These are phyloP conservation scores for Thalassophryne amazonica DNA, from an alignment of 2,797 vertebrate genomes.

Conservation along the genomic window DNA sequence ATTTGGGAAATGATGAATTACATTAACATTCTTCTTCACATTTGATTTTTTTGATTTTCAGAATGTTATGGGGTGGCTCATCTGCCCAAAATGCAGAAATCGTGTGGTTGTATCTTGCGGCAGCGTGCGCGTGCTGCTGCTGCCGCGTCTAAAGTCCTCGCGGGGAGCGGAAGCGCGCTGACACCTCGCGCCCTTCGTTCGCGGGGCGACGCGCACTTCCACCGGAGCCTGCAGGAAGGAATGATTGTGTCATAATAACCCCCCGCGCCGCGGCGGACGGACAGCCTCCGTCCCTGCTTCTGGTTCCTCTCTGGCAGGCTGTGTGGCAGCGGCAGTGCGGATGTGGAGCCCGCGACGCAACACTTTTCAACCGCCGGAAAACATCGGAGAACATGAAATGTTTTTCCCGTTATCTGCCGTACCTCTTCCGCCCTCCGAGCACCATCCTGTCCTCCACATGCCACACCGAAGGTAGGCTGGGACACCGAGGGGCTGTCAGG, in stretches of 20 bases:
- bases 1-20: no score
- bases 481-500: slow-evolving; percentile 39
- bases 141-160: no score
- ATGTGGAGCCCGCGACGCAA: slow-evolving; percentile 75
- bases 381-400: slow-evolving; percentile 90
- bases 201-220: slow-evolving; percentile 32
- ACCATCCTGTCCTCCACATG: slow-evolving; percentile 93
- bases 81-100: no score
- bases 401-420: slow-evolving; percentile 94
- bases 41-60: no score
- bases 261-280: slow-evolving; percentile 61
- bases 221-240: slow-evolving; percentile 41
- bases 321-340: slow-evolving; percentile 70
- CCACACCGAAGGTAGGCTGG: slow-evolving; percentile 92
- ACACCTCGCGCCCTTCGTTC: slow-evolving; percentile 37
- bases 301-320: slow-evolving; percentile 44
- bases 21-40: no score
- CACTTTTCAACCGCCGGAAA: slow-evolving; percentile 60
- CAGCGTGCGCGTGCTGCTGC: no score
- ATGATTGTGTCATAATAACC: slow-evolving; percentile 78
- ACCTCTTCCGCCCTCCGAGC: slow-evolving; percentile 92
- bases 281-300: slow-evolving; percentile 42
- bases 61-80: no score
- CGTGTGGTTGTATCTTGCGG: no score
- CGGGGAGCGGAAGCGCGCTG: slow-evolving; percentile 31